Evolutionary conservation across 2,797 vertebrate species (phyloP), one percentile per base, ranked within the genome.

Genomic region (Lindbergichthys nudifrons): DNA sequence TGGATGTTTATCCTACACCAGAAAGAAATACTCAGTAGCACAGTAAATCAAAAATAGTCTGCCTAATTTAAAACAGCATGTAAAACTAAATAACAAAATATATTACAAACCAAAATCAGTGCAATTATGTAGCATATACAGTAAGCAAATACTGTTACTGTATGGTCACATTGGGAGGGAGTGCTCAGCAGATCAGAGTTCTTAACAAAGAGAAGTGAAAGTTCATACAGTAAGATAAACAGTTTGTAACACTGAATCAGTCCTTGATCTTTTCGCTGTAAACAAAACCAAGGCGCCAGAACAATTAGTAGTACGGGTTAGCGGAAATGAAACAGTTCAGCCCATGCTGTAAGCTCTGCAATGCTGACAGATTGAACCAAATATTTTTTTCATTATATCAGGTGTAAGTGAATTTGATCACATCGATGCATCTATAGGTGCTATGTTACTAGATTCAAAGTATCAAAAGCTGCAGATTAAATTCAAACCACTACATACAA

Each of bases 61-160:
- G 64, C 68, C 47, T 82, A 48, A 63, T 79, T 73, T 10, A 83
- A 78, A 82, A 67, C 10, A 72, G 72, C 42, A 65, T 58, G 16
- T 65, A 30, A 82, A 86, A 70, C 15, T 71, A 84, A 80, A 66
- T 11, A 64, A 75, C 53, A 63, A 65, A 79, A 60, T 70, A 12
- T 77, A 59, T 83, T 83, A 88, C 83, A 87, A 89, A 88, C 70
- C 65, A 75, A 81, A 86, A 91, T 95, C 93, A 95, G 95, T 96
- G 95, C 94, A 95, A 89, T 84, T 91, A 82, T 93, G 70, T 64
- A 91, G 75, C 81, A 76, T 70, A 32, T 73, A 92, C 93, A 88
- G 74, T 85, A 77, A 88, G 91, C 90, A 91, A 82, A 91, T 91
- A 88, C 90, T 56, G 69, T 83, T 71, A 77, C 66, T 81, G 71